A percentile compares a stretch with the other conserved stretches of the same genome.
Conservation (phyloP, 2,888 invertebrate species). For the Sturmia bella region DNA sequence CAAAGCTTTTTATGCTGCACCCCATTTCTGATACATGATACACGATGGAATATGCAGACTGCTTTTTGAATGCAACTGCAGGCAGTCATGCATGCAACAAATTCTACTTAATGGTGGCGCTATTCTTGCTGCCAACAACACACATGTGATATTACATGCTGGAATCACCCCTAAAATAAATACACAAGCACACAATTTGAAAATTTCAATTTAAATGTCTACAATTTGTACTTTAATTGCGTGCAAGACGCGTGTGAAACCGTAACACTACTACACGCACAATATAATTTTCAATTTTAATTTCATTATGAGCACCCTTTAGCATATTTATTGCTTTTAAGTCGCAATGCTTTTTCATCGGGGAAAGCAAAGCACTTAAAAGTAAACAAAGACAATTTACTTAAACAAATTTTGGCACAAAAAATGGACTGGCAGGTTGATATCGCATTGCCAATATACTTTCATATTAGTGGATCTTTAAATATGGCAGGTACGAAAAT, state of each 20-base stretch:
- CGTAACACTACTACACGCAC: constrained; percentile 43
- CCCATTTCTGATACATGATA: not conserved
- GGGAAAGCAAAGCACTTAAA: constrained; percentile 25
- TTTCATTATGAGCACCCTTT: constrained; percentile 32
- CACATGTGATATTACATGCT: not conserved
- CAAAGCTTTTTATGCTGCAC: not conserved
- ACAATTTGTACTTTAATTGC: constrained; percentile 58
- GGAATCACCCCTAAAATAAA: constrained; percentile 26
- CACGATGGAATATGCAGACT: not conserved
- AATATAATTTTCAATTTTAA: constrained; percentile 51
- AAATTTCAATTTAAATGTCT: constrained; percentile 47
- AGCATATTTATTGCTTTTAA: not conserved
- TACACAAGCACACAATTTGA: not conserved
- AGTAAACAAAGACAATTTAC: constrained; percentile 40
- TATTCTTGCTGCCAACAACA: constrained; percentile 14
- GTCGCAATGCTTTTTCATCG: not conserved
- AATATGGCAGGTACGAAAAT: constrained; percentile 6
- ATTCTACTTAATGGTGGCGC: constrained; percentile 57
- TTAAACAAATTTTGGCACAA: not conserved
- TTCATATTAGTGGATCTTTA: not conserved
- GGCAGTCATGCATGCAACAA: constrained; percentile 55
- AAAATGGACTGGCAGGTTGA: not conserved
- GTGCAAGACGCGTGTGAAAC: constrained; percentile 68
- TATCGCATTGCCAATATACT: not conserved
- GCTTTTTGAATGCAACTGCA: constrained; percentile 40